These are phyloP conservation scores for Chromobotia macracanthus DNA, from an alignment of 2,797 vertebrate species.

Conservation along the genomic window DNA sequence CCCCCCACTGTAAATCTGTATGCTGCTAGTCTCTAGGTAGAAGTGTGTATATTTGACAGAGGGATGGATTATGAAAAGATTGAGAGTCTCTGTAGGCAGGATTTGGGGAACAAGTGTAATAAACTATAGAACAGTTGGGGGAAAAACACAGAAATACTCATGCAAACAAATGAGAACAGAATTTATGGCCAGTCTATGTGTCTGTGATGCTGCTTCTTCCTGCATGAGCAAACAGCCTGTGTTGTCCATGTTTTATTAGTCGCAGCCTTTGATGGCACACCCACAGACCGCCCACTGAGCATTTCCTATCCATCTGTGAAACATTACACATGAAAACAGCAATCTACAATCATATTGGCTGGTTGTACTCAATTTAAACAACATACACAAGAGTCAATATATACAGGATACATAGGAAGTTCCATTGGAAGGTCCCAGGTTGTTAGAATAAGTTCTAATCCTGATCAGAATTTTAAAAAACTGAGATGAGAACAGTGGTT, in stretches of 20 bases:
- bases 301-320: background rate
- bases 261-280: background rate
- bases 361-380: background rate
- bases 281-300: background rate
- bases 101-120: background rate
- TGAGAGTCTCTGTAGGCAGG: constrained; percentile 1
- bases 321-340: background rate
- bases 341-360: background rate
- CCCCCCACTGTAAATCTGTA: background rate
- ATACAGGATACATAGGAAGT: too few relatives aligned
- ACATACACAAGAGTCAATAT: background rate
- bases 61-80: constrained; percentile 17
- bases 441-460: too few relatives aligned
- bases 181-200: background rate
- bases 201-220: background rate
- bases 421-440: too few relatives aligned
- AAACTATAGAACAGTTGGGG: constrained; percentile 10
- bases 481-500: too few relatives aligned
- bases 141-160: constrained; percentile 14
- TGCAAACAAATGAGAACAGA: constrained; percentile 10
- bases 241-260: background rate
- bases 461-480: too few relatives aligned
- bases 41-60: constrained; percentile 1
- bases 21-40: background rate
- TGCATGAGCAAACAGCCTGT: background rate